phyloP scores from a whole-genome alignment of 2,888 invertebrate species.

The Eulithis prunata region DNA sequence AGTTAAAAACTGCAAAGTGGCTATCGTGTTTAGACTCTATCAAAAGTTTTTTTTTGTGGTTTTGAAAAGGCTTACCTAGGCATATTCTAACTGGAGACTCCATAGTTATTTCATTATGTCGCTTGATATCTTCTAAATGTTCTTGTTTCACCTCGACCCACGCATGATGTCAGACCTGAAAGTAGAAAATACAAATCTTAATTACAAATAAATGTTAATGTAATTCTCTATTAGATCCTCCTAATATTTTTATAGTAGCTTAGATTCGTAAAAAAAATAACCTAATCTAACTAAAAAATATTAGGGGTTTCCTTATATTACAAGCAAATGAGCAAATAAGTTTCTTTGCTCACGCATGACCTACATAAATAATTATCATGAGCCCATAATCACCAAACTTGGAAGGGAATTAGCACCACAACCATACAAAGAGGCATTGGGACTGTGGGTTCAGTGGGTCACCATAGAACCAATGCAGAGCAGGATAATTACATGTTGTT shows the following conservation, averaged over 20 bases:
- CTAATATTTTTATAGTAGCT: too few species aligned
- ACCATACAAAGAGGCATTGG: conserved; percentile 21
- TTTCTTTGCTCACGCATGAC: conserved; percentile 15
- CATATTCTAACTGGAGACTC: conserved; percentile 84
- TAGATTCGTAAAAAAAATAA: too few species aligned
- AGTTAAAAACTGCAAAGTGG: too few species aligned
- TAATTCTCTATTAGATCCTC: too few species aligned
- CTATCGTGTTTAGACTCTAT: too few species aligned
- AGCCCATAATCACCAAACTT: conserved; percentile 28
- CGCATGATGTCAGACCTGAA: conserved; percentile 59
- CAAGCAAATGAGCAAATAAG: too few species aligned
- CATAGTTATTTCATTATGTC: conserved; percentile 75
- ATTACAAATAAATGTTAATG: too few species aligned
- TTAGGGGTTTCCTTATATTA: too few species aligned
- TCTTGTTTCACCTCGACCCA: conserved; percentile 50
- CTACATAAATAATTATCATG: conserved; percentile 36
- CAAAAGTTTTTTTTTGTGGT: too few species aligned
- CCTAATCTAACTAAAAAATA: too few species aligned
- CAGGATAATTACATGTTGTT: not conserved
- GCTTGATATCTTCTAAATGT: conserved; percentile 44
- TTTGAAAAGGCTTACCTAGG: conserved; percentile 59
- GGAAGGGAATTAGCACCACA: conserved; percentile 27
- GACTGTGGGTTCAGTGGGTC: conserved; percentile 25
- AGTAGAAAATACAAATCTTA: conserved; percentile 10
- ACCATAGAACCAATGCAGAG: conserved; percentile 1